Percentiles rank a stretch among this genome's conserved stretches.
These are phyloP conservation scores for Perca fluviatilis DNA, from an alignment of 2,113 vertebrate genomes.

Conservation along the genomic window DNA sequence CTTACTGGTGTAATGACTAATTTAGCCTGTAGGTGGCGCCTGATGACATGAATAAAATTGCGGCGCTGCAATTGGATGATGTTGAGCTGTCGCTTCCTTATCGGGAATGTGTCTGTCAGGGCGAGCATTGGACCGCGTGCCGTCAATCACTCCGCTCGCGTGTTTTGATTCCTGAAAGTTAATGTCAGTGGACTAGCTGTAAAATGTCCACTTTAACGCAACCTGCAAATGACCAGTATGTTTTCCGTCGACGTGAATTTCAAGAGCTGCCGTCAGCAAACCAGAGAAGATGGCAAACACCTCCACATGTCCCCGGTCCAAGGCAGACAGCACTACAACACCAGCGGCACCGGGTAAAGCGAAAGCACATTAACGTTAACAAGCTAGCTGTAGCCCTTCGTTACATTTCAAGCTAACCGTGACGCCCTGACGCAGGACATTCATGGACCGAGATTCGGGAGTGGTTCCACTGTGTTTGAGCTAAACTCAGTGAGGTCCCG, in stretches of 20 bases:
- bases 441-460: neutral
- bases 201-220: slow-evolving; percentile 70
- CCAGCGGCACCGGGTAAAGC: slow-evolving; percentile 58
- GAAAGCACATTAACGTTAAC: slow-evolving; percentile 12
- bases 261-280: slow-evolving; percentile 24
- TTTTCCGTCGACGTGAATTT: slow-evolving; percentile 39
- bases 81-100: neutral
- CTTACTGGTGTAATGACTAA: neutral
- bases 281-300: slow-evolving; percentile 23
- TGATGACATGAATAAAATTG: neutral
- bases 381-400: slow-evolving; percentile 13
- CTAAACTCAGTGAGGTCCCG: too few species aligned
- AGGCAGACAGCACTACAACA: neutral
- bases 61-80: neutral
- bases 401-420: neutral
- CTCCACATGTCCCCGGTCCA: neutral
- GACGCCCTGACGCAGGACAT: neutral
- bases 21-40: neutral
- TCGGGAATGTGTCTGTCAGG: neutral
- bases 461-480: neutral
- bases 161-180: slow-evolving; percentile 50
- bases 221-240: slow-evolving; percentile 5
- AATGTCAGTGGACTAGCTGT: neutral
- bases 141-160: neutral
- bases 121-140: neutral